Base-by-base conservation (phyloP, 2,888 invertebrate genomes). In the Ormia ochracea region DNA sequence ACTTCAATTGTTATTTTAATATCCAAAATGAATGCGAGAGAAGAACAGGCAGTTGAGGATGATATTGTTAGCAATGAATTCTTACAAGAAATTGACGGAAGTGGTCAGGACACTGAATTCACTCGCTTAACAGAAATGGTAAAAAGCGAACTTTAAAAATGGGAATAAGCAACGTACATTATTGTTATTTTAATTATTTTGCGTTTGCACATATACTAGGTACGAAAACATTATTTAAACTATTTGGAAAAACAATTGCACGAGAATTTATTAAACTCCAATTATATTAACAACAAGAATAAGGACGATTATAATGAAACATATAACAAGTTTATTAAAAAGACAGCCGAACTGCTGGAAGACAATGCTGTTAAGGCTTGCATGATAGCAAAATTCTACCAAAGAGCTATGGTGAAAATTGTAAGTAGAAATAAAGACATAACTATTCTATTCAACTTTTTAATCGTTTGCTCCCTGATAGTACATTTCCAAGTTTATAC, bases 371-470 rank as follows among this genome's bases (percentile, higher is more conserved):
- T 88, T 0, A 84, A 85, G 58, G 84, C 87, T 1, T 86, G 87
- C 31, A 87, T 86, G 84, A 84, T 86, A 33, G 86, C 88, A 0
- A 85, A 85, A 19, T 70, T 87, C 1, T 89, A 89, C 78, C 86
- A 88, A 54, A 84, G 86, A 14, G 78, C 84, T 28, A 89, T 89
- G 88, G 78, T 89, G 3, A 86, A 88, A 81, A 88, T 86, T 81
- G 88, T 89, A 84, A 82, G 82, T 82, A n/a, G n/a, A n/a, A n/a
- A n/a, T n/a, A n/a, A n/a, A n/a, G n/a, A n/a, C n/a, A n/a, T n/a
- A n/a, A n/a, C n/a, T n/a, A n/a, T n/a, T n/a, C n/a, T n/a, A n/a
- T n/a, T n/a, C n/a, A n/a, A n/a, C n/a, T n/a, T n/a, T n/a, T n/a
- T n/a, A n/a, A n/a, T n/a, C n/a, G n/a, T n/a, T n/a, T n/a, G n/a